phyloP scores from a whole-genome alignment of 2,797 vertebrate genomes.

The Gymnodraco acuticeps region DNA sequence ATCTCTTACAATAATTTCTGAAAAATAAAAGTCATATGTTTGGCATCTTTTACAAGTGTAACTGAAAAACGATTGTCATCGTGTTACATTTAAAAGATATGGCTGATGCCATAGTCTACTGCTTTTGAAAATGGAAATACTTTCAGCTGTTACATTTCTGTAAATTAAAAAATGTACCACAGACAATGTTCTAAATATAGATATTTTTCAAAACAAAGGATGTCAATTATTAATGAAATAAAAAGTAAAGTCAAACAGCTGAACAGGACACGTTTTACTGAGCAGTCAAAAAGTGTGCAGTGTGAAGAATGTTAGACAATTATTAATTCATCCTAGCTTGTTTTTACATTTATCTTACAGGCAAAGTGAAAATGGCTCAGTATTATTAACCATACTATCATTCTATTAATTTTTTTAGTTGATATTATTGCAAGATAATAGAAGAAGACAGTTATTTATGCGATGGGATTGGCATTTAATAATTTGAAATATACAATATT shows the following conservation, averaged over 20 bases:
- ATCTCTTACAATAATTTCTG: background rate
- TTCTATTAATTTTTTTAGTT: background rate
- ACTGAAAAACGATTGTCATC: background rate
- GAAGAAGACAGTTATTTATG: background rate
- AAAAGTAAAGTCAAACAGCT: background rate
- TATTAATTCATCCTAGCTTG: constrained; percentile 15
- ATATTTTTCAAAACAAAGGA: background rate
- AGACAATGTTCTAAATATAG: background rate
- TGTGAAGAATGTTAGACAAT: constrained; percentile 16
- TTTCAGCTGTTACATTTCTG: constrained; percentile 9
- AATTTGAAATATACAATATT: constrained; percentile 11
- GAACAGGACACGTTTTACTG: constrained; percentile 21
- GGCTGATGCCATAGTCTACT: background rate
- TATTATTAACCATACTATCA: background rate
- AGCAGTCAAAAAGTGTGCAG: constrained; percentile 13
- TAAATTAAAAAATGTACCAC: background rate
- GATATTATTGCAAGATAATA: background rate
- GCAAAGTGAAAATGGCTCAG: background rate
- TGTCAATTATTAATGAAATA: background rate
- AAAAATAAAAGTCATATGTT: background rate
- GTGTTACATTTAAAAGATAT: background rate
- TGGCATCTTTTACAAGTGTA: constrained; percentile 4
- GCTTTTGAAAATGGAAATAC: background rate
- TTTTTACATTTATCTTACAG: constrained; percentile 38
- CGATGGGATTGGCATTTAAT: background rate